Base-by-base conservation (phyloP, 2,797 vertebrate genomes). In the Ciconia nigra region DNA sequence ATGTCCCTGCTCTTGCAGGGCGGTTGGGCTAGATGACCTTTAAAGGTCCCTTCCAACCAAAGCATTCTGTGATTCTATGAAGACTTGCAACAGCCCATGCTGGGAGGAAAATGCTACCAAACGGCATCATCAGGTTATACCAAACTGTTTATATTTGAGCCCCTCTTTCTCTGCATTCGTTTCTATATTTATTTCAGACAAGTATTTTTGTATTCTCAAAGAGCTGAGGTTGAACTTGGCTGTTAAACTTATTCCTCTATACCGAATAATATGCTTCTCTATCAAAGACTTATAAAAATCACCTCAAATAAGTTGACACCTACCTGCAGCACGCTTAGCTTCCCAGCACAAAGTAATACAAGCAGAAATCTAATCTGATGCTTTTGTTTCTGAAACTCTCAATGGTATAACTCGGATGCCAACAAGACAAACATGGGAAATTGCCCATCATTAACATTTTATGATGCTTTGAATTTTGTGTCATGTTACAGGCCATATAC, bases 101-200 rank as follows among this genome's bases (percentile, higher is more conserved):
- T 58, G 47, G 63, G 46, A 87, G 37, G 19, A 57, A 67, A 42
- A 33, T 58, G 17, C 7, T 41, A 15, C 66, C 61, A 90, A 93
- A 88, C 0, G 5, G 49, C 33, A 52, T 49, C 44, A 59, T 5
- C 1, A 1, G 22, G 5, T 57, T 71, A 8, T 8, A 46, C 8
- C 5, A 29, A 69, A 87, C 61, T 37, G 49, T 24, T 55, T 52
- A 49, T 10, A 54, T 9, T 62, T 66, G 16, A 82, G 59, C 4
- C 16, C 16, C 16, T 57, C 81, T 41, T 15, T 28, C 37, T 37
- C 66, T 35, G 18, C 14, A 77, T 10, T 37, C 39, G 8, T 49
- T 71, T 81, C 44, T 47, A 52, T 29, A 37, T 19, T 46, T 26
- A 20, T 59, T 77, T 66, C 62, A 73, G 26, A 72, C 4, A 63